Percentiles rank a stretch among this genome's conserved stretches.
Evolutionary conservation across 2,113 vertebrate genomes (phyloP).

Genomic region (Neogobius melanostomus): DNA sequence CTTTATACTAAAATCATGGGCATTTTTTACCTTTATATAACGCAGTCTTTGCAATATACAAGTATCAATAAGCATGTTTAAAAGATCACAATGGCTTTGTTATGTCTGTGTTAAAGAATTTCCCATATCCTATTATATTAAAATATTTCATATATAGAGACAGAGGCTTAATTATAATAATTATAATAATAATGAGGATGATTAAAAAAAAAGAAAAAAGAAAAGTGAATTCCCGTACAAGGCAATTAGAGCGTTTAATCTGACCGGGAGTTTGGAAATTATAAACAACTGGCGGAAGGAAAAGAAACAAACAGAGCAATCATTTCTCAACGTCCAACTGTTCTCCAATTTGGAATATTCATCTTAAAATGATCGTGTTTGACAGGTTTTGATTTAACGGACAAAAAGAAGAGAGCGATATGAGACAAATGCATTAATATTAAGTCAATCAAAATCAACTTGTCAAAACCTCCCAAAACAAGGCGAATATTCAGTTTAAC

Average conservation of each 20-base stretch:
- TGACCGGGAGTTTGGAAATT: constrained; percentile 72
- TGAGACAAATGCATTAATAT: too few relatives aligned
- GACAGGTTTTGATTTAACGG: too few relatives aligned
- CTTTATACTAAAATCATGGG: constrained; percentile 73
- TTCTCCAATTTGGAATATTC: constrained; percentile 32
- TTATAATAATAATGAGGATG: constrained; percentile 41
- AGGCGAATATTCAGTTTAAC: not conserved
- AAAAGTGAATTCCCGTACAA: constrained; percentile 77
- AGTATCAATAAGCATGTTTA: constrained; percentile 75
- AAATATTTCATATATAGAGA: constrained; percentile 78
- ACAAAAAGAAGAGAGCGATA: too few relatives aligned
- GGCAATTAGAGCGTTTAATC: constrained; percentile 77
- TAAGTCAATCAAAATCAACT: not conserved
- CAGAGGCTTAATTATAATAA: constrained; percentile 71
- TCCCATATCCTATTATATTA: constrained; percentile 79
- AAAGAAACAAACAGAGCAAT: constrained; percentile 50
- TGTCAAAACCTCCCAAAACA: not conserved
- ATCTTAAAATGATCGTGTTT: constrained; percentile 12
- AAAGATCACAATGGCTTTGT: constrained; percentile 79
- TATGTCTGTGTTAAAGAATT: constrained; percentile 76
- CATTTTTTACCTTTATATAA: constrained; percentile 71
- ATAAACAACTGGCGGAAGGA: constrained; percentile 52
- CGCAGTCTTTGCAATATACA: constrained; percentile 75
- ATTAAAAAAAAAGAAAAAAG: too few relatives aligned
- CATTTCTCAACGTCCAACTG: constrained; percentile 50